Evolutionary conservation across 2,888 invertebrate genomes (phyloP).

Genomic region (Parochlus steinenii): DNA sequence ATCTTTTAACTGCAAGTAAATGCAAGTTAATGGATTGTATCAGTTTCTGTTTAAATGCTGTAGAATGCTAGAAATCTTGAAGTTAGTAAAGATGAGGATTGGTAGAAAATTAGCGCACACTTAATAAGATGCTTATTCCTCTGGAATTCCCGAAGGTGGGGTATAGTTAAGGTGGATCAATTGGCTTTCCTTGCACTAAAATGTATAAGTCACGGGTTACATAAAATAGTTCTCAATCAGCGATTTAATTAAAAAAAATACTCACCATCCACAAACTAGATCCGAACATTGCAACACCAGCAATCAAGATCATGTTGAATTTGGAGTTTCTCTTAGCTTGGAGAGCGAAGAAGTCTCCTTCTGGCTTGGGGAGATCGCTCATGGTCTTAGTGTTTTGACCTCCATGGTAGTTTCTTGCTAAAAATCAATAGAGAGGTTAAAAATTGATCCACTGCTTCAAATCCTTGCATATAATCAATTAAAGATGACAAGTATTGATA

Average conservation of each 20-base stretch:
- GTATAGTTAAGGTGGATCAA: neutral
- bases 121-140: neutral
- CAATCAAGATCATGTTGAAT: slow-evolving; percentile 46
- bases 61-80: neutral
- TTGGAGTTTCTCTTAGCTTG: slow-evolving; percentile 46
- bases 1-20: neutral
- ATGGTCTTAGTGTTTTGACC: slow-evolving; percentile 33
- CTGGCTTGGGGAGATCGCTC: slow-evolving; percentile 63
- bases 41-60: too few species aligned
- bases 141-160: neutral
- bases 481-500: too few species aligned
- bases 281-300: slow-evolving; percentile 37
- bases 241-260: neutral
- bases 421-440: too few species aligned
- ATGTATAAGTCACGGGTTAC: slow-evolving; percentile 14
- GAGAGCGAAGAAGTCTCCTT: slow-evolving; percentile 58
- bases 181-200: neutral
- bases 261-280: slow-evolving; percentile 26
- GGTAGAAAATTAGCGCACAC: neutral
- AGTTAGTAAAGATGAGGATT: neutral
- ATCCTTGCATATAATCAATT: too few species aligned
- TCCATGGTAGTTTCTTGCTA: slow-evolving; percentile 24
- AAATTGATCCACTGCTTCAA: too few species aligned
- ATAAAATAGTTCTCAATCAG: too few species aligned
- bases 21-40: slow-evolving; percentile 4